Evolutionary conservation across 1,140 invertebrate genomes (phyloP), one percentile per base, ranked within the genome.

Genomic region (Ylistrum balloti): DNA sequence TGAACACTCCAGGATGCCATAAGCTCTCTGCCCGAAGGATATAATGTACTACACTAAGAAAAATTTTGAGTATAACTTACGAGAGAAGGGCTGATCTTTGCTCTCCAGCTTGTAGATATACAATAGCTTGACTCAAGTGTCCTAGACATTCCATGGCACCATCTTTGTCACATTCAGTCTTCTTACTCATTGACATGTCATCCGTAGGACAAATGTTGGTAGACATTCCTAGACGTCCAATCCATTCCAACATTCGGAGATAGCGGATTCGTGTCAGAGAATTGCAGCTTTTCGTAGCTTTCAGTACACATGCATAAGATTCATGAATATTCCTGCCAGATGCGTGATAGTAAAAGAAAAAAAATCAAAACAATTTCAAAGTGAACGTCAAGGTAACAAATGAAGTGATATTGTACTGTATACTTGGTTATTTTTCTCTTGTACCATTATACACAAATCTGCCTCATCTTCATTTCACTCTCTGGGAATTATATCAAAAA

Each of bases 141-240:
- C 90, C 86, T 48, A 91, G 86, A 91, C 90, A 91, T n/a, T 88
- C 87, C 45, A 86, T 56, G 22, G 90, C 90, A 0, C 38, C 88
- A 86, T 86, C 74, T 22, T 86, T 34, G 35, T 89, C 33, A 86
- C 88, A 33, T 74, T 45, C 33, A 22, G 32, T 20, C 17, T 48
- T 17, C 35, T 48, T 33, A 35, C 33, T 87, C 28, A 41, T 85
- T 28, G 17, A 33, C n/a, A 85, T 48, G 17, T 87, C 88, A 11
- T 38, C 34, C 15, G 33, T 56, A 10, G 33, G 86, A 86, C 90
- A 91, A 34, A 88, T 85, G 22, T 88, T 88, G 28, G 74, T 74
- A 1, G 90, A 86, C 5, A 41, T 20, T 32, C 86, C 88, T 2
- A 89, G 56, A 33, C 86, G 87, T 28, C 28, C 33, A 13, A 88